These are phyloP conservation scores for Cryptoblepharus egeriae DNA, from an alignment of 2,797 vertebrate genomes.

Conservation along the genomic window DNA sequence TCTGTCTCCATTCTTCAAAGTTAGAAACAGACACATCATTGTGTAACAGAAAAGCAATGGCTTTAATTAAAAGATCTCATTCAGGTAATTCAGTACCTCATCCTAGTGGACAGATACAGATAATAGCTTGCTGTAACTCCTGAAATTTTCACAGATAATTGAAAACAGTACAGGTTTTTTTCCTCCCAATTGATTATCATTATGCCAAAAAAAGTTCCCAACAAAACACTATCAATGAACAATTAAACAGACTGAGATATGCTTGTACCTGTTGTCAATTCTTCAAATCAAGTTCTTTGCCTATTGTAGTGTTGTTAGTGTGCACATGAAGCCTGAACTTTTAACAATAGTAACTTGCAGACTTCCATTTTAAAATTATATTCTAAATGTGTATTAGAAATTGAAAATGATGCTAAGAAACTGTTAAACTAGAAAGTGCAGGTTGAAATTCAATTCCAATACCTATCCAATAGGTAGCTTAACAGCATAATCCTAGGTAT, in stretches of 20 bases:
- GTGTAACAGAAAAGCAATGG: slow-evolving; percentile 5
- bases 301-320: too few relatives aligned
- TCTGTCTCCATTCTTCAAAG: slow-evolving; percentile 42
- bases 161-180: not conserved
- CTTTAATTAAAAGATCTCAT: slow-evolving; percentile 37
- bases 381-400: not conserved
- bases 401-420: not conserved
- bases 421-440: not conserved
- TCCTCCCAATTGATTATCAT: slow-evolving; percentile 40
- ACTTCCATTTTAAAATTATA: not conserved
- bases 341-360: not conserved
- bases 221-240: slow-evolving; percentile 1
- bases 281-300: too few relatives aligned
- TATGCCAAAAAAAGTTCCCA: not conserved
- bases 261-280: not conserved
- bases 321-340: too few relatives aligned
- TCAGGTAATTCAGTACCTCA: slow-evolving; percentile 36
- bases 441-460: not conserved
- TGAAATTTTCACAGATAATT: slow-evolving; percentile 26
- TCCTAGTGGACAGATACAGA: not conserved
- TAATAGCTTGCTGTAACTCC: slow-evolving; percentile 27
- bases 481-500: not conserved
- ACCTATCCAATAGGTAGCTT: not conserved
- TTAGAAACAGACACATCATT: not conserved
- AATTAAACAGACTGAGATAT: slow-evolving; percentile 24